Base-by-base conservation (phyloP, 2,797 vertebrate genomes). In the Sphenodon punctatus region DNA sequence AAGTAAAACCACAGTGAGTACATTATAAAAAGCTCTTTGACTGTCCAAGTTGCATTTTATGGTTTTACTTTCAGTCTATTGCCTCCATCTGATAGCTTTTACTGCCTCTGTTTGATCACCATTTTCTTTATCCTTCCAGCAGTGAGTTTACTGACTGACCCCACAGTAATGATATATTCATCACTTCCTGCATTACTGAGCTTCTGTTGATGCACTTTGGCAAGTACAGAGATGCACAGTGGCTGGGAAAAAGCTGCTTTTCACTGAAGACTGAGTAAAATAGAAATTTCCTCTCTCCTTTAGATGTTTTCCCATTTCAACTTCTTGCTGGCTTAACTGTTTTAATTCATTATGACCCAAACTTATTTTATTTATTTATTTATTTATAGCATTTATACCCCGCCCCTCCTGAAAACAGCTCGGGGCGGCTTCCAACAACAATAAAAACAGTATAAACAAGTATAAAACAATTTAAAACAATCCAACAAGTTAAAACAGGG, bases 61-160 rank as follows among this genome's bases (percentile, higher is more conserved):
- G 51, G 60, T 27, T 78, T 65, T 39, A 61, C 59, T 39, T 66
- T 3, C 70, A 70, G 56, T 61, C 58, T 60, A 45, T 27, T 71
- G 36, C 17, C 20, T 42, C n/a, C 63, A 20, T 73, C 72, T 71
- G 34, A 67, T 69, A 69, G 19, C 19, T 80, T 75, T 67, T 72
- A 39, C 67, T 72, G 22, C 53, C 75, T 49, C 71, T 86, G 41
- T 75, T 43, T 34, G 27, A 76, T 74, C 56, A 77, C 32, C 64
- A 70, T 20, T 73, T 82, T 67, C 64, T 56, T 80, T 67, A 59
- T 70, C 49, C 42, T 80, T 83, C 51, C 46, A 82, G 51, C 30
- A 63, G 83, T 45, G 32, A 82, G 84, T 82, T 80, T 77, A 79
- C 23, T 48, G 66, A 79, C 23, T 48, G 66, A 70, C 73, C 42